Percentiles rank a stretch among this genome's conserved stretches.
Conservation (phyloP, 1,140 invertebrate genomes). For the Drosophila truncata region DNA sequence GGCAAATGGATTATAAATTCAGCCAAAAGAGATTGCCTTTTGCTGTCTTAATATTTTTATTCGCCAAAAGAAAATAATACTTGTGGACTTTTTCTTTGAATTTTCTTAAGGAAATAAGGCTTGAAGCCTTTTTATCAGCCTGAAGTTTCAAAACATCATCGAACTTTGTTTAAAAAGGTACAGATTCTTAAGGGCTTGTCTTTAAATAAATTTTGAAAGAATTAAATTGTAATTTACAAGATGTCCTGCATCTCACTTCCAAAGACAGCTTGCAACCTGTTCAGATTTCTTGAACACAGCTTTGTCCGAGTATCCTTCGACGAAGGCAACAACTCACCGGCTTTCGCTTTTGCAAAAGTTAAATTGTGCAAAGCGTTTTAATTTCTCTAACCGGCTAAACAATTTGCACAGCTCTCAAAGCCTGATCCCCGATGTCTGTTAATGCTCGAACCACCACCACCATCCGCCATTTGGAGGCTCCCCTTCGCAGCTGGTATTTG, state of each 20-base stretch:
- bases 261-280: not conserved
- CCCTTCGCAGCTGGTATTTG: conserved; percentile 38
- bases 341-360: conserved; percentile 11
- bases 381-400: conserved; percentile 43
- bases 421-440: conserved; percentile 40
- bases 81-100: not conserved
- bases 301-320: conserved; percentile 4
- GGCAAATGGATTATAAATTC: conserved; percentile 54
- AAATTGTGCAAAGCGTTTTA: conserved; percentile 50
- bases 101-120: not conserved
- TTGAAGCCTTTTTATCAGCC: not conserved
- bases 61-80: not conserved
- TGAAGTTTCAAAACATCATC: not conserved
- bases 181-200: not conserved
- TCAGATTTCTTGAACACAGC: not conserved
- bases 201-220: not conserved
- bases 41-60: conserved; percentile 16
- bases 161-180: not conserved
- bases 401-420: conserved; percentile 53
- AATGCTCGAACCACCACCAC: conserved; percentile 3
- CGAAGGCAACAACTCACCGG: not conserved
- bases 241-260: not conserved
- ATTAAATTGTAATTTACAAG: not conserved
- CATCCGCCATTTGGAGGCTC: not conserved
- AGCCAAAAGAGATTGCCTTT: conserved; percentile 39